Conservation (phyloP, 2,113 vertebrate species). For the Hypanus sabinus region DNA sequence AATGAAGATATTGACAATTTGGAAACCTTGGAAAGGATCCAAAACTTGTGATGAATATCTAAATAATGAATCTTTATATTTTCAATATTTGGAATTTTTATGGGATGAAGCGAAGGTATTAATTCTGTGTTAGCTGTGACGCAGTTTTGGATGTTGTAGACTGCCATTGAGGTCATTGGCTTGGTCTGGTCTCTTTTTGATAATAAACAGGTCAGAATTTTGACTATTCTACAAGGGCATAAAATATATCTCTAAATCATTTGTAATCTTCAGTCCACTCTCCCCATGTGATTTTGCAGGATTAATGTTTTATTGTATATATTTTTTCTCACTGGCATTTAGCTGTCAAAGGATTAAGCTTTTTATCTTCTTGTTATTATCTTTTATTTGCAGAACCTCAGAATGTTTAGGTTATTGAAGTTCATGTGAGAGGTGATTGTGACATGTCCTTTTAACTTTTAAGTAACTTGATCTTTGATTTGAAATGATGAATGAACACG, state of each 20-base stretch:
- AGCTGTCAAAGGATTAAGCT: conserved; percentile 10
- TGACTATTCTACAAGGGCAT: background rate
- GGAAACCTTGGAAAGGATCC: background rate
- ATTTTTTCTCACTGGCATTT: background rate
- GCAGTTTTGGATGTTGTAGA: background rate
- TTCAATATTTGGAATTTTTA: background rate
- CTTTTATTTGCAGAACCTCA: background rate
- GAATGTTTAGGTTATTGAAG: background rate
- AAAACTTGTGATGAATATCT: background rate
- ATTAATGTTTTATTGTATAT: conserved; percentile 32
- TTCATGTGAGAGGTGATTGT: background rate
- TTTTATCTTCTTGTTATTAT: conserved; percentile 16
- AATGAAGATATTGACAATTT: background rate
- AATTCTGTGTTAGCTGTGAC: background rate
- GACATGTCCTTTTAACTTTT: background rate
- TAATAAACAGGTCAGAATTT: background rate
- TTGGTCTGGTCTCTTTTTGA: background rate
- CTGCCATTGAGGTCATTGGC: background rate
- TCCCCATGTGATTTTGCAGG: background rate
- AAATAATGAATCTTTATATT: background rate
- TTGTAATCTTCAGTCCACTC: background rate
- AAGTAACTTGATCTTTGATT: background rate
- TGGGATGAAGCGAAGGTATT: background rate
- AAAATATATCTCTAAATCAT: background rate
- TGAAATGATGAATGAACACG: background rate